Base-by-base conservation (phyloP, 1,140 invertebrate species). In the Temnothorax longispinosus region DNA sequence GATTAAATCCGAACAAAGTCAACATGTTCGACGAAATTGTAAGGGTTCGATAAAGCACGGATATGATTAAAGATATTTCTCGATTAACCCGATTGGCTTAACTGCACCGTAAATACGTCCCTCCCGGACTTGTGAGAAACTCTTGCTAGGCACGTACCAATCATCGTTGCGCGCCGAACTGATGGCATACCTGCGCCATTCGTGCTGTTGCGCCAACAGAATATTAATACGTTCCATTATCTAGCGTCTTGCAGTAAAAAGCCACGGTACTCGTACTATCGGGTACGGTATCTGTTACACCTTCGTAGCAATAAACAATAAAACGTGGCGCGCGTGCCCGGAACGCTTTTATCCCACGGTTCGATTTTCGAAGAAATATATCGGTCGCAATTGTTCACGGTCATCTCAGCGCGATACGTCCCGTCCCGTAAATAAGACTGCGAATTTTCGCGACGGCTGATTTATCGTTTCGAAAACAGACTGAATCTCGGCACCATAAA, bases 391-490 rank as follows among this genome's bases (percentile, higher is more conserved):
- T 44, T 75, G 47, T 75, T 81, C 35, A 44, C 47, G 52, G 67
- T 82, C 52, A 58, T 82, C 41, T 60, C 41, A 27, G 75, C 75
- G 58, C 44, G 62, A 13, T 6, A 41, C 27, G 18, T 35, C 15
- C n/a, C 13, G 21, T 47, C 21, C 13, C 54, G 80, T 60, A 74
- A 82, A 82, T 82, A 82, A 82, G 18, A 74, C n/a, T 58, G 67
- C 41, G 41, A 75, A 56, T 74, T 60, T 38, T 74, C 32, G 44
- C 50, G 54, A 60, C 41, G 27, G 41, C 41, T 75, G 41, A 84
- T 84, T 84, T 74, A 75, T 84, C n/a, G 56, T 84, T 60, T 75
- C 69, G 69, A 62, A 50, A 84, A 84, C 67, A 84, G n/a, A 47
- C 80, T 47, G 67, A 64, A 82, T 82, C 58, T 60, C n/a, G 41